These are phyloP conservation scores for Diarsia dahlii DNA, from an alignment of 2,888 invertebrate species.

Conservation along the genomic window DNA sequence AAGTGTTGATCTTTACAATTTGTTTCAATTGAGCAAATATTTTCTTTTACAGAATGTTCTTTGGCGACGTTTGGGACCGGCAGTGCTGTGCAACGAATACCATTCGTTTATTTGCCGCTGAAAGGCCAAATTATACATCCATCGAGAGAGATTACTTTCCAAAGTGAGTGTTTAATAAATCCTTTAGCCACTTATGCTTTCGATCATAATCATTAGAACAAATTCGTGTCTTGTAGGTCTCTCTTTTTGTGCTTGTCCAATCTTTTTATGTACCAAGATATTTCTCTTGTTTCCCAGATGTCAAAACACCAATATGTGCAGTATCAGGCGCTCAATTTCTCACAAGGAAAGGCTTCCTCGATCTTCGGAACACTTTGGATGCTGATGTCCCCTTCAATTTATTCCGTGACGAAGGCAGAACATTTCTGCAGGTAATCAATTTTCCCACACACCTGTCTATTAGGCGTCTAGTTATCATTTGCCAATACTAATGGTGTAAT, in stretches of 20 bases:
- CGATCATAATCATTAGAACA: neutral
- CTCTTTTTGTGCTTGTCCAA: neutral
- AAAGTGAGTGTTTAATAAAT: constrained; percentile 87
- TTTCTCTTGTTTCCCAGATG: constrained; percentile 90
- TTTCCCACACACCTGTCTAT: constrained; percentile 11
- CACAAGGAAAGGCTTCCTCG: constrained; percentile 94
- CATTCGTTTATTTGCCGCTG: constrained; percentile 96
- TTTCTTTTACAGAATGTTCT: constrained; percentile 93
- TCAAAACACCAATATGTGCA: constrained; percentile 95
- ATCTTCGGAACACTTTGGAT: constrained; percentile 94
- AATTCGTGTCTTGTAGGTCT: neutral
- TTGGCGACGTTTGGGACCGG: constrained; percentile 95
- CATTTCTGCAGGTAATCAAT: constrained; percentile 93
- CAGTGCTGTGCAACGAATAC: constrained; percentile 94
- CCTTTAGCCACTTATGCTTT: neutral
- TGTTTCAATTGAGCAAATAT: constrained; percentile 34
- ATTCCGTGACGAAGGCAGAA: constrained; percentile 95
- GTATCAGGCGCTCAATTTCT: constrained; percentile 96
- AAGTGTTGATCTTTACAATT: constrained; percentile 37
- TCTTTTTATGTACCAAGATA: neutral
- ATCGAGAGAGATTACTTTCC: constrained; percentile 95
- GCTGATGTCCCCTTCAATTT: constrained; percentile 95
- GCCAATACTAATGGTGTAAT: constrained; percentile 60
- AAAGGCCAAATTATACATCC: constrained; percentile 97
- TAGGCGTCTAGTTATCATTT: constrained; percentile 12